Base-by-base conservation (phyloP, 2,113 vertebrate species). In the Thalassoma bifasciatum region DNA sequence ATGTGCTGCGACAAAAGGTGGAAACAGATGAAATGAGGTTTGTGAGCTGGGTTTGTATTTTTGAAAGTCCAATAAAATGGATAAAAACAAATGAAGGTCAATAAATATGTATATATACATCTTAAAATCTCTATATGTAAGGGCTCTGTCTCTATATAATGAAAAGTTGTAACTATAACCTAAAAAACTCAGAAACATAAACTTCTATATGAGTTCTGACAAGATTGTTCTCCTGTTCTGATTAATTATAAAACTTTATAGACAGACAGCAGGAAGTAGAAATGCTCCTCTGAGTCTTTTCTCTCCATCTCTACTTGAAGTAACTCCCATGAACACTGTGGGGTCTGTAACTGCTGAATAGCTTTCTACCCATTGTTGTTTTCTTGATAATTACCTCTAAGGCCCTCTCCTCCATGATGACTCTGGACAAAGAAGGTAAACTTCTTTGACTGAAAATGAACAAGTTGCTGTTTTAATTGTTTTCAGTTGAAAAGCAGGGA, bases 301-400 rank as follows among this genome's bases (percentile, higher is more conserved):
- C 12, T 9, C 12, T 9, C 16, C 7, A n/a, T 12, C 52, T 12
- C 10, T 5, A 36, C 17, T 47, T 61, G 14, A 64, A 68, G 64
- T 77, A 54, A 68, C 71, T 74, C 84, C 57, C 57, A 77, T 86
- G 63, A 83, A 58, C 16, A 53, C 24, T 68, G n/a, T 17, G 24
- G n/a, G 21, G 70, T 53, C 23, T 58, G 75, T 85, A 44, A 75
- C 64, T 34, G 47, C 52, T 66, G 49, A 75, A 82, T 53, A 59
- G 63, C 61, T 71, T 72, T 66, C 46, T 22, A 63, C 26, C 52
- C n/a, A n/a, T n/a, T n/a, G 21, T 84, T 46, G 72, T 78, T 71
- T 66, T 38, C 37, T 61, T 70, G 74, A 76, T 86, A 78, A 66
- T 78, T 58, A 75, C 30, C 42, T 65, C 21, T 34, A n/a, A 37